Evolutionary conservation across 1,140 invertebrate genomes (phyloP).

Genomic region (Cyphomyrmex costatus): DNA sequence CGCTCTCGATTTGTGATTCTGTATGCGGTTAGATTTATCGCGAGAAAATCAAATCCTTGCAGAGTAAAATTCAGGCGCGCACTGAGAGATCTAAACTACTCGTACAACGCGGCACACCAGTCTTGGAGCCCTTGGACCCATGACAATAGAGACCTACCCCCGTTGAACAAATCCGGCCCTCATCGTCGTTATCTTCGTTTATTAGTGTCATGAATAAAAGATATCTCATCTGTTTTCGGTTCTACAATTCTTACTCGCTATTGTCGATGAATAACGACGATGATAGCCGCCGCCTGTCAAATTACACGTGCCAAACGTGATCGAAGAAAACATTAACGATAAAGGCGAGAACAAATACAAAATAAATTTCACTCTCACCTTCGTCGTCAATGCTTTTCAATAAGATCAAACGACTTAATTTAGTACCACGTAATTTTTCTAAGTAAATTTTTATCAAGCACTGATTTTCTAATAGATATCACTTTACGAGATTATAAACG

Average conservation of each 20-base stretch:
- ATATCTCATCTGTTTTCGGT: background rate
- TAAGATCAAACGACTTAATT: constrained; percentile 21
- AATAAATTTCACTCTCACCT: background rate
- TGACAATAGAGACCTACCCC: constrained; percentile 61
- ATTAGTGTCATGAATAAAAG: background rate
- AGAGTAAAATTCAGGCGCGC: constrained; percentile 95
- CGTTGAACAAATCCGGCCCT: constrained; percentile 14
- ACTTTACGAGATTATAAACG: background rate
- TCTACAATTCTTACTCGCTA: background rate
- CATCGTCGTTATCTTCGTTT: constrained; percentile 38
- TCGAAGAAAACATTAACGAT: constrained; percentile 17
- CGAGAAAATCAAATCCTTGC: constrained; percentile 94
- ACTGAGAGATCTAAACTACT: constrained; percentile 95
- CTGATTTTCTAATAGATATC: constrained; percentile 44
- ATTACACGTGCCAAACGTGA: constrained; percentile 9
- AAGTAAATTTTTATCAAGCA: constrained; percentile 55
- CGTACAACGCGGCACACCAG: constrained; percentile 93
- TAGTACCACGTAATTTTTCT: constrained; percentile 50
- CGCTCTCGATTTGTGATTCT: constrained; percentile 38
- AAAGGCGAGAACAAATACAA: background rate
- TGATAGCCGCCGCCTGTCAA: background rate
- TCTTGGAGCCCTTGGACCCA: constrained; percentile 88
- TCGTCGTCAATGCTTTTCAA: constrained; percentile 14
- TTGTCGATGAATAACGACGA: constrained; percentile 30
- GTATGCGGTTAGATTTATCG: constrained; percentile 88